phyloP scores from a whole-genome alignment of 2,888 invertebrate species.

The Capitulum mitella region DNA sequence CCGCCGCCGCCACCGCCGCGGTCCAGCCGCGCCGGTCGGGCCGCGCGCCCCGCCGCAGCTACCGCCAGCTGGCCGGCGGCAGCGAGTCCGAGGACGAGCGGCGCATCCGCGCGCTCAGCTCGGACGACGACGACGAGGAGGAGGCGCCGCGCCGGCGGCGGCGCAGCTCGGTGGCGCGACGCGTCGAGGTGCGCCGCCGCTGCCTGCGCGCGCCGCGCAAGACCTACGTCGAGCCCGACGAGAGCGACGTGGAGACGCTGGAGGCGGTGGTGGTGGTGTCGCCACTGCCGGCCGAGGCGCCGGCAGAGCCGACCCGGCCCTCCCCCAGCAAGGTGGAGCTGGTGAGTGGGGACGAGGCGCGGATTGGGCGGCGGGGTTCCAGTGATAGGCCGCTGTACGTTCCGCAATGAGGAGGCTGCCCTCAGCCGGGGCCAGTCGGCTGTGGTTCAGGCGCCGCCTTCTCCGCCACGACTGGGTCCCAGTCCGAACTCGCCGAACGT shows the following conservation, averaged over 20 bases:
- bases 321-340: conserved; percentile 6
- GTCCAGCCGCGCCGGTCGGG: neutral
- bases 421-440: too few species aligned
- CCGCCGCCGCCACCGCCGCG: neutral
- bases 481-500: too few species aligned
- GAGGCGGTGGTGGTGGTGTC: neutral
- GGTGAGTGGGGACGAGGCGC: neutral
- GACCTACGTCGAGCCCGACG: neutral
- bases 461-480: too few species aligned
- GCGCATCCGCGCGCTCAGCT: neutral
- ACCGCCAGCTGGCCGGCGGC: neutral
- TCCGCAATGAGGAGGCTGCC: too few species aligned
- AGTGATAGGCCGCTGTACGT: neutral
- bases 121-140: neutral
- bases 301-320: neutral
- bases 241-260: neutral
- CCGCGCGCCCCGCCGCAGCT: neutral
- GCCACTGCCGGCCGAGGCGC: neutral
- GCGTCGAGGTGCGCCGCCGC: neutral
- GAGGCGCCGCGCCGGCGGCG: neutral
- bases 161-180: neutral
- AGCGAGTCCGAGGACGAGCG: conserved; percentile 8
- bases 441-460: too few species aligned
- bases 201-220: neutral
- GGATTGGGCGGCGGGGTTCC: neutral